phyloP scores from a whole-genome alignment of 2,888 invertebrate genomes.

The Andrena camellia region DNA sequence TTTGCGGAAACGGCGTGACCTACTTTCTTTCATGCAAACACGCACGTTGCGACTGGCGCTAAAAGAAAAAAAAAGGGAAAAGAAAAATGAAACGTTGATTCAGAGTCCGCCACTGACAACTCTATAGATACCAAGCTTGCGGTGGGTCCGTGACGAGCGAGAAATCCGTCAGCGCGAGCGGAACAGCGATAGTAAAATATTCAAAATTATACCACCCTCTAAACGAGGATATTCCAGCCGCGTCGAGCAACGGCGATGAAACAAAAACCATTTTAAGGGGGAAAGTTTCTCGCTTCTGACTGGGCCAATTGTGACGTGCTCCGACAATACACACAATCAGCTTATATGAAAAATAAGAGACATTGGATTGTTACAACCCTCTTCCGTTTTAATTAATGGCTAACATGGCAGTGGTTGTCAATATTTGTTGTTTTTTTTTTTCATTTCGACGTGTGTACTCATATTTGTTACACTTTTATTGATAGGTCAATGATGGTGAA shows the following conservation, averaged over 20 bases:
- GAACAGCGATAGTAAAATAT: not conserved
- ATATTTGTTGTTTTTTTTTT: no score
- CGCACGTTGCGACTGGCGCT: not conserved
- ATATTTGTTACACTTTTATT: no score
- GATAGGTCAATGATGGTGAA: no score
- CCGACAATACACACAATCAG: no score
- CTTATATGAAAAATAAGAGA: no score
- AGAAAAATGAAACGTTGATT: not conserved
- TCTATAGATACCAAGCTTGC: not conserved
- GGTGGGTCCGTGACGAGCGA: not conserved
- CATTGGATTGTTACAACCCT: no score
- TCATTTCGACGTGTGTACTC: no score
- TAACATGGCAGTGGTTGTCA: no score
- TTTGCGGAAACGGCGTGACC: slow-evolving; percentile 1
- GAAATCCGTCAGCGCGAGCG: not conserved
- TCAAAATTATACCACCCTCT: slow-evolving; percentile 17
- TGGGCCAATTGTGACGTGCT: slow-evolving; percentile 4
- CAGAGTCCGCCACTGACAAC: not conserved
- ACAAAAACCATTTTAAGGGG: slow-evolving; percentile 11
- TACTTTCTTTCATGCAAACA: not conserved
- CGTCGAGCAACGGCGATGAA: not conserved
- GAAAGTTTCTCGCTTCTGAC: not conserved
- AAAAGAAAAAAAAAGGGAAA: not conserved
- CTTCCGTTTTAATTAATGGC: no score
- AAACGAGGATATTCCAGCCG: slow-evolving; percentile 2